Percentiles rank a stretch among this genome's conserved stretches.
phyloP scores from a whole-genome alignment of 2,113 vertebrate genomes.

The Tursiops truncatus region DNA sequence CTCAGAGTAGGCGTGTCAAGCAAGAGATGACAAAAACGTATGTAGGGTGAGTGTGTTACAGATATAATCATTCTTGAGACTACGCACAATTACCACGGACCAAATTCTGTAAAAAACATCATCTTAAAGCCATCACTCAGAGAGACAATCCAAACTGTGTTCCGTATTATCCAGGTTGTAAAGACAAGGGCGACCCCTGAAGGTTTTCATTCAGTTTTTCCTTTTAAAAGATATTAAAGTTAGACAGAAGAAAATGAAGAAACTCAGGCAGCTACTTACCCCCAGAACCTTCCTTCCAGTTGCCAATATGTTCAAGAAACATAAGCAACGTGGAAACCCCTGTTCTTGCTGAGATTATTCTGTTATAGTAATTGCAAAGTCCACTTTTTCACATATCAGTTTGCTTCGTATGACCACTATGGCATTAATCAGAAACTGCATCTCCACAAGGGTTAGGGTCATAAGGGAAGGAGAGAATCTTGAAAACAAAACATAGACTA shows the following conservation, averaged over 20 bases:
- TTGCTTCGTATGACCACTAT: not conserved
- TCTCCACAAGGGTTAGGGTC: not conserved
- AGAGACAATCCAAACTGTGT: not conserved
- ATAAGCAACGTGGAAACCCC: rapidly evolving
- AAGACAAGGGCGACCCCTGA: not conserved
- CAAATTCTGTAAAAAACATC: not conserved
- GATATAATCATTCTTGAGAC: not conserved
- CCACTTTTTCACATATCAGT: not conserved
- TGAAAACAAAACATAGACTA: not conserved
- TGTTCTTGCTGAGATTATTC: not conserved
- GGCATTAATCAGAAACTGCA: not conserved
- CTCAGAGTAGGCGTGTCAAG: not conserved
- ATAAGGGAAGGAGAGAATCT: not conserved
- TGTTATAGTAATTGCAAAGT: not conserved
- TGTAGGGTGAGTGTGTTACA: not conserved
- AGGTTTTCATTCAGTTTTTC: not conserved
- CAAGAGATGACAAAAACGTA: not conserved
- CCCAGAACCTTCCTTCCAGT: not conserved
- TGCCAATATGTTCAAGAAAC: not conserved
- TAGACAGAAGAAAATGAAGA: not conserved
- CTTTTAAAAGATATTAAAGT: not conserved
- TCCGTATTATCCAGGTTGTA: not conserved
- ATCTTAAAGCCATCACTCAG: not conserved
- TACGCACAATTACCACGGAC: not conserved
- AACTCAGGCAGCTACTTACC: not conserved